phyloP scores from a whole-genome alignment of 2,113 vertebrate species.

The Trogon melanurus region DNA sequence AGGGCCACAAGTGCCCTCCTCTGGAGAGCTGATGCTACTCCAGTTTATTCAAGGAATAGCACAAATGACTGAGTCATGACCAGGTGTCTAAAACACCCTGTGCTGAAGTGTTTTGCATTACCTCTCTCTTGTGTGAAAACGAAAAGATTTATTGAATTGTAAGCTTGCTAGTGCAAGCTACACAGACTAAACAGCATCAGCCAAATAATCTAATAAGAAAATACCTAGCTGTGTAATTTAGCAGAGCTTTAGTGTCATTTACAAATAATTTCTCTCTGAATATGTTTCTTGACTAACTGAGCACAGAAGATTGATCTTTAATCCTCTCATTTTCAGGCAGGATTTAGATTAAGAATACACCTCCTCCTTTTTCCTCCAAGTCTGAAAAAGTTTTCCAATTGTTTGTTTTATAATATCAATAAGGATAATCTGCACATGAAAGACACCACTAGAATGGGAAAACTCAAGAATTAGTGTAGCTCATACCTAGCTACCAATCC shows the following conservation, averaged over 20 bases:
- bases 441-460: background rate
- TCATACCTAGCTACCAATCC: background rate
- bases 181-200: background rate
- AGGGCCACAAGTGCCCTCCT: constrained; percentile 62
- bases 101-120: background rate
- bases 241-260: background rate
- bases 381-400: background rate
- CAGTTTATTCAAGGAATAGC: background rate
- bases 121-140: background rate
- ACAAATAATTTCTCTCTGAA: background rate
- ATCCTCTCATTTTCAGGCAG: background rate
- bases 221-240: background rate
- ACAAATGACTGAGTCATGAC: background rate
- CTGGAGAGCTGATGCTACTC: background rate
- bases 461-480: background rate
- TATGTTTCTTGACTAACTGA: background rate
- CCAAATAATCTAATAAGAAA: background rate
- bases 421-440: background rate
- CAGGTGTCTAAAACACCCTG: background rate
- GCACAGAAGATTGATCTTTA: background rate
- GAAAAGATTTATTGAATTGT: background rate
- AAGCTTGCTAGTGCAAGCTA: background rate
- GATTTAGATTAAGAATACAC: background rate
- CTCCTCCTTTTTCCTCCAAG: background rate
- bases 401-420: background rate